Percentiles rank a stretch among this genome's conserved stretches.
These are phyloP conservation scores for Liopterus haemorrhoidalis DNA, from an alignment of 2,888 invertebrate genomes.

Conservation along the genomic window DNA sequence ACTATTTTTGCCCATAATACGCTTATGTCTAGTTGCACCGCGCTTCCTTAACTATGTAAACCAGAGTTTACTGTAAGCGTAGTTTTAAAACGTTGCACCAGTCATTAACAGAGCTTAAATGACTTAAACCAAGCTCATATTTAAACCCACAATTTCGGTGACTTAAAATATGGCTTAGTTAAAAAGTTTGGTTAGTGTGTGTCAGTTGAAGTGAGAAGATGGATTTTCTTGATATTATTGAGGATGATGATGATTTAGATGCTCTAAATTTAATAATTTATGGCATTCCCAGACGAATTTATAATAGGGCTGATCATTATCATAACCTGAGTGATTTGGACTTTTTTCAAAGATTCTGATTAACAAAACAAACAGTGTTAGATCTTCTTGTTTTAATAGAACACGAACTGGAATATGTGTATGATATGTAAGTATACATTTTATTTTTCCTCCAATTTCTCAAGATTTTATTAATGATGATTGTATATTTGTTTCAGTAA, in stretches of 20 bases:
- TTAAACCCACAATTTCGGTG: slow-evolving; percentile 3
- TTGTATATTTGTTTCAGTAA: slow-evolving; percentile 2
- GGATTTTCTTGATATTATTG: slow-evolving; percentile 7
- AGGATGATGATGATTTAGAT: slow-evolving; percentile 13
- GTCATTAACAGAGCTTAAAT: slow-evolving; percentile 5
- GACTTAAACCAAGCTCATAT: slow-evolving; percentile 1
- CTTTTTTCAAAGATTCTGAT: slow-evolving; percentile 5
- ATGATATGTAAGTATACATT: slow-evolving; percentile 2
- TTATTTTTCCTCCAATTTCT: background rate
- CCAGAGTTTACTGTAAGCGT: background rate
- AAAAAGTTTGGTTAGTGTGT: background rate
- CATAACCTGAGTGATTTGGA: background rate
- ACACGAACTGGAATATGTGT: slow-evolving; percentile 1
- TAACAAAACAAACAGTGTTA: slow-evolving; percentile 5
- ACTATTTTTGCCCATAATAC: too few species aligned
- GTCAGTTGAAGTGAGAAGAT: background rate
- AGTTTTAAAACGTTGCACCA: slow-evolving; percentile 11
- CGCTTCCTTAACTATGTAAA: too few species aligned
- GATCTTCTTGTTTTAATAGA: slow-evolving; percentile 2
- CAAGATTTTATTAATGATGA: background rate
- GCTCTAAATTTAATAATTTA: slow-evolving; percentile 10
- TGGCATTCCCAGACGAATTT: slow-evolving; percentile 10
- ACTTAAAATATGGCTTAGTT: slow-evolving; percentile 5
- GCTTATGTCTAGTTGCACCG: too few species aligned
- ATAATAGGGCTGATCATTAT: slow-evolving; percentile 11